Percentiles rank a stretch among this genome's conserved stretches.
Evolutionary conservation across 2,113 vertebrate species (phyloP).

Genomic region (Illadopsis cleaveri): DNA sequence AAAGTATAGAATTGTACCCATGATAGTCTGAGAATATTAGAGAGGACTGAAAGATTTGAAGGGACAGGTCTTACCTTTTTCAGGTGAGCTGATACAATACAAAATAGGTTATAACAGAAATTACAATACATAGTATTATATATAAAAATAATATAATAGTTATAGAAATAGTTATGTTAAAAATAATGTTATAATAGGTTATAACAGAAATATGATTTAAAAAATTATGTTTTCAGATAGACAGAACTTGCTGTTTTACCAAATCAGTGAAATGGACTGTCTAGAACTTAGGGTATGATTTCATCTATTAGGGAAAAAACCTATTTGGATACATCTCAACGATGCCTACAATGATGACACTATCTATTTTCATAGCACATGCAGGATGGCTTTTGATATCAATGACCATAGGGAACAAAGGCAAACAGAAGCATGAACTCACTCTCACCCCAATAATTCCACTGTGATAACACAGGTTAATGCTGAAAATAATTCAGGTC

Average conservation of each 20-base stretch:
- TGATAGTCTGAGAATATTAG: neutral
- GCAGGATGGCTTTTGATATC: conserved; percentile 16
- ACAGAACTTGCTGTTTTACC: neutral
- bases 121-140: neutral
- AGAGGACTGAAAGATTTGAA: neutral
- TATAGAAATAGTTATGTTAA: neutral
- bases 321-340: neutral
- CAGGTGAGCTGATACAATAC: neutral
- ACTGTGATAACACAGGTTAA: conserved; percentile 32
- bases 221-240: neutral
- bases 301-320: neutral
- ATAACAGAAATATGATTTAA: neutral
- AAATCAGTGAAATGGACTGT: neutral
- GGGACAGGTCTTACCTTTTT: neutral
- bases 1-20: neutral
- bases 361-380: conserved; percentile 32
- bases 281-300: neutral
- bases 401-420: conserved; percentile 18
- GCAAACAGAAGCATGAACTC: conserved; percentile 18
- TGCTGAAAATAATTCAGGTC: conserved; percentile 48
- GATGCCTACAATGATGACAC: neutral
- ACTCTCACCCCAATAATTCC: conserved; percentile 27
- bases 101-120: neutral
- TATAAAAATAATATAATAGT: neutral
- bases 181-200: neutral